A percentile compares a stretch with the other conserved stretches of the same genome.
These are phyloP conservation scores for Phasia obesa DNA, from an alignment of 2,888 invertebrate genomes.

Conservation along the genomic window DNA sequence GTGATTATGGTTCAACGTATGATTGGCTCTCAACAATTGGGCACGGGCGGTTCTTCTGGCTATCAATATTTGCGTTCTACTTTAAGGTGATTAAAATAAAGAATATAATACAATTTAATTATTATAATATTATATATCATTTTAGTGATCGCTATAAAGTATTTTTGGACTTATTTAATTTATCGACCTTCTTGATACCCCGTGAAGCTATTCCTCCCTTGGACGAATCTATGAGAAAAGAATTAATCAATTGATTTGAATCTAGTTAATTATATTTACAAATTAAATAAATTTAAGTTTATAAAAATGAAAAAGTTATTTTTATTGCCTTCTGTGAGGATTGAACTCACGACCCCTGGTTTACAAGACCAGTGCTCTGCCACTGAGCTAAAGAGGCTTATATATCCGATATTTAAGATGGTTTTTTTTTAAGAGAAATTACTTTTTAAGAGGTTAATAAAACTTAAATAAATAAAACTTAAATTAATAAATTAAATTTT, in stretches of 20 bases:
- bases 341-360: constrained; percentile 96
- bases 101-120: neutral
- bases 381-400: constrained; percentile 84
- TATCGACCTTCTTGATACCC: constrained; percentile 97
- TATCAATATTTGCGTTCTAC: constrained; percentile 99
- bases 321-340: constrained; percentile 91
- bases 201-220: constrained; percentile 94
- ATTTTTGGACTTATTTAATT: constrained; percentile 97
- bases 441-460: too few species aligned
- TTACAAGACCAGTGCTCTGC: constrained; percentile 96
- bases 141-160: constrained; percentile 98
- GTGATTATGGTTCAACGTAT: constrained; percentile 99
- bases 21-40: constrained; percentile 97
- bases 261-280: neutral
- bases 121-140: constrained; percentile 69
- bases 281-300: constrained; percentile 11
- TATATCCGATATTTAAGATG: too few species aligned
- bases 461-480: too few species aligned
- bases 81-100: constrained; percentile 87
- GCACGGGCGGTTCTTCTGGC: constrained; percentile 99
- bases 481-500: too few species aligned
- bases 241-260: constrained; percentile 75
- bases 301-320: neutral
- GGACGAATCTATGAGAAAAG: constrained; percentile 87
- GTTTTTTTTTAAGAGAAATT: too few species aligned